Evolutionary conservation across 2,113 vertebrate genomes (phyloP), one percentile per base, ranked within the genome.

Genomic region (Rhinoderma darwinii): DNA sequence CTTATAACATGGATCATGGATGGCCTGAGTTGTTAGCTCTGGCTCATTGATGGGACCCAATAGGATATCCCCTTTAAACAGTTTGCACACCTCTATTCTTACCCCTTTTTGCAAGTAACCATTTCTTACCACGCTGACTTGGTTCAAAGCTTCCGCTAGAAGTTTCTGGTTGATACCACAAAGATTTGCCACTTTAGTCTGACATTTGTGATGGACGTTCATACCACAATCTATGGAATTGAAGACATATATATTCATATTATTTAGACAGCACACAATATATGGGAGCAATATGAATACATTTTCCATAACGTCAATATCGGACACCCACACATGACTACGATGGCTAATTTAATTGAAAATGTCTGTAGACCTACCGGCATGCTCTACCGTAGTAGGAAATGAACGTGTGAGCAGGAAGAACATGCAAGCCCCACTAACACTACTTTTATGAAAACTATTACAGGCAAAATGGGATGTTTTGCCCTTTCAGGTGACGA

Each of bases 131-230:
- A 96, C 94, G 93, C 93, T 96, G 89, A 99, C 97, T 98, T 99
- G 98, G 91, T 91, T 98, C 72, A 99, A 93, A 20, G 98, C 98
- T 92, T 99, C 98, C 3, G 98, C 96, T 89, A 99, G 91, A 54
- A 99, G 93, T 92, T 99, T 99, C 95, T 99, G 98, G 92, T 99
- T 99, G 93, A 99, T 99, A 78, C 98, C 98, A 80, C 98, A 99
- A 32, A 99, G 95, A 92, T 99, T 99, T 89, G 97, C 98, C 77
- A 99, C 98, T 93, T 99, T 99, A 78, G 90, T 95, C 94, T 97
- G 96, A 93, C 98, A 99, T 92, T 99, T 99, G 86, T 98, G 98
- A 88, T 99, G 98, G 22, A 98, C 96, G 0, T 99, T 99, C 98
- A 99, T 99, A 87, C 90, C 92, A 86, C 98, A 99, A 70, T 99